Base-by-base conservation (phyloP, 2,113 vertebrate genomes). In the Phalacrocorax brasilianus region DNA sequence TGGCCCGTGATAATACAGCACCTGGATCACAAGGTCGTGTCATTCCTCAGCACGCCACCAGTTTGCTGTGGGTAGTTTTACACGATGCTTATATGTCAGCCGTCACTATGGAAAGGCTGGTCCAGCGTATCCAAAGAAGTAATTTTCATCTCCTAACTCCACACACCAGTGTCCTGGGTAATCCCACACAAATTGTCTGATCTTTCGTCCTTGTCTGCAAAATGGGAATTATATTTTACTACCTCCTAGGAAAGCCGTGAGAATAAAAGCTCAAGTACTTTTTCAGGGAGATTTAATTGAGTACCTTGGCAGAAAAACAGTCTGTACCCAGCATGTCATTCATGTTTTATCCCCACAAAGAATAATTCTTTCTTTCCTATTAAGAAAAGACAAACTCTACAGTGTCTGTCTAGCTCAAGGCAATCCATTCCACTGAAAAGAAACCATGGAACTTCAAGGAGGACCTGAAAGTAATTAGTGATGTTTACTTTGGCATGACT, bases 81-180 rank as follows among this genome's bases (percentile, higher is more conserved):
- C 17, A 40, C n/a, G n/a, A 26, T 30, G 38, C 12, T 63, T 58
- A 11, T 30, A 1, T 32, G 26, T 23, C 49, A 33, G 44, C 33
- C 27, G 52, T 65, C 19, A 1, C 35, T 45, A 12, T 3, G 15
- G 59, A 20, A 73, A 76, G 53, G 40, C 67, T 62, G 45, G 24
- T 21, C 68, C 45, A 33, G 32, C 0, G 0, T 33, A 14, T 32
- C 35, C 24, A 8, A 30, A 49, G 50, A 18, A n/a, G 32, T 40
- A 0, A 40, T 53, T 88, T 79, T 30, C 56, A 66, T 21, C 23
- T 74, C 42, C 22, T 8, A 47, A 44, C 20, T 62, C 40, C 26
- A 47, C 38, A 40, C 11, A 28, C 55, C 40, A 18, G 24, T 1
- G 2, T 53, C 35, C 42, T 50, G 28, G 27, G 38, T 33, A 73